phyloP scores from a whole-genome alignment of 2,888 invertebrate species.

The Pachymerium ferrugineum region DNA sequence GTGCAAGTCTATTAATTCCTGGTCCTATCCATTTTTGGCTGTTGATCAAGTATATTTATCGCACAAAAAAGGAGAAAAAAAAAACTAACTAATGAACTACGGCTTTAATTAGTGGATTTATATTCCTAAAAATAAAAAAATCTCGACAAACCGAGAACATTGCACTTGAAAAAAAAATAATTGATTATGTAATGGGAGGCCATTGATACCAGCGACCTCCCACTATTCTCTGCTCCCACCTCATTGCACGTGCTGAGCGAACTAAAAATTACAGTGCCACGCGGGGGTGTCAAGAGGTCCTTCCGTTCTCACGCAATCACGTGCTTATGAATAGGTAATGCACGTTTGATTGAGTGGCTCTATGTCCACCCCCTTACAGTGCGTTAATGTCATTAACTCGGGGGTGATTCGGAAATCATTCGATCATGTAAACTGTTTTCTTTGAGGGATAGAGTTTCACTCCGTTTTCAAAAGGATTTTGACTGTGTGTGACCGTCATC shows the following conservation, averaged over 20 bases:
- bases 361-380: background rate
- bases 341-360: slow-evolving; percentile 22
- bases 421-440: background rate
- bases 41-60: slow-evolving; percentile 11
- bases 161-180: background rate
- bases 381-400: slow-evolving; percentile 16
- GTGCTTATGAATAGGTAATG: slow-evolving; percentile 27
- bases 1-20: background rate
- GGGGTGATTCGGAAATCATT: slow-evolving; percentile 1
- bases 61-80: background rate
- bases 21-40: background rate
- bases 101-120: background rate
- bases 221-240: slow-evolving; percentile 19
- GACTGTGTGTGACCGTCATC: slow-evolving; percentile 16
- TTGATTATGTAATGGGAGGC: slow-evolving; percentile 14
- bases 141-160: background rate
- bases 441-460: background rate
- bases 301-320: slow-evolving; percentile 27
- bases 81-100: background rate
- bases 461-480: background rate
- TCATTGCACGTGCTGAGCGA: slow-evolving; percentile 24
- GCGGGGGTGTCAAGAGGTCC: slow-evolving; percentile 27
- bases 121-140: background rate
- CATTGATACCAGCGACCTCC: slow-evolving; percentile 17
- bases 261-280: slow-evolving; percentile 25